Evolutionary conservation across 1,140 invertebrate genomes (phyloP), one percentile per base, ranked within the genome.

Genomic region (Ceratosolen fusciceps): DNA sequence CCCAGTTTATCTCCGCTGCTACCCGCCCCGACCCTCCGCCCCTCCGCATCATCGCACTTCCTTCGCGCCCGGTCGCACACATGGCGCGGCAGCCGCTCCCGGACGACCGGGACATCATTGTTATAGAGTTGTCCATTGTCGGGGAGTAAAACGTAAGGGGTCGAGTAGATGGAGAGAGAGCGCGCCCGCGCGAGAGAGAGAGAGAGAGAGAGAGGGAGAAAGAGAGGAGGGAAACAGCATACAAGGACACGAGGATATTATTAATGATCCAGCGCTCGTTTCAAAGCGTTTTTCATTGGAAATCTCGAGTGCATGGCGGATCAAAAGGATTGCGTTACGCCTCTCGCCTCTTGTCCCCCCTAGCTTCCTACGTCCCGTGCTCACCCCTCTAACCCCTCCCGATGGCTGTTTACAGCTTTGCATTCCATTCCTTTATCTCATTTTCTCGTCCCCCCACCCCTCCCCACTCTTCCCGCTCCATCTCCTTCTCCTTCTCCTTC

Each of bases 121-220:
- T 89, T 86, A 85, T 87, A 86, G 85, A 80, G 83, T 86, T 87
- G 83, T 85, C 84, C 86, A 86, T 86, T 87, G 88, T 87, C 83
- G 82, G 84, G 83, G 83, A 82, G 85, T 86, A 86, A 88, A 89
- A 86, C 83, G 83, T 82, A 82, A 72, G 52, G 34, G 81, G 47
- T n/a, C n/a, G n/a, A 39, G 21, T 43, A 58, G 49, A 58, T 34
- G 43, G 43, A 47, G 43, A 9, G 43, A 16, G 16, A n/a, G n/a
- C n/a, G n/a, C n/a, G n/a, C n/a, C n/a, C n/a, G n/a, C n/a, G n/a
- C n/a, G n/a, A n/a, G n/a, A n/a, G n/a, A n/a, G n/a, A n/a, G n/a
- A n/a, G n/a, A n/a, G n/a, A n/a, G n/a, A n/a, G n/a, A n/a, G n/a
- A 47, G 7, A 9, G 43, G 43, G 43, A 9, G 16, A 71, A 0